Base-by-base conservation (phyloP, 2,797 vertebrate genomes). In the Brachymystax lenok region DNA sequence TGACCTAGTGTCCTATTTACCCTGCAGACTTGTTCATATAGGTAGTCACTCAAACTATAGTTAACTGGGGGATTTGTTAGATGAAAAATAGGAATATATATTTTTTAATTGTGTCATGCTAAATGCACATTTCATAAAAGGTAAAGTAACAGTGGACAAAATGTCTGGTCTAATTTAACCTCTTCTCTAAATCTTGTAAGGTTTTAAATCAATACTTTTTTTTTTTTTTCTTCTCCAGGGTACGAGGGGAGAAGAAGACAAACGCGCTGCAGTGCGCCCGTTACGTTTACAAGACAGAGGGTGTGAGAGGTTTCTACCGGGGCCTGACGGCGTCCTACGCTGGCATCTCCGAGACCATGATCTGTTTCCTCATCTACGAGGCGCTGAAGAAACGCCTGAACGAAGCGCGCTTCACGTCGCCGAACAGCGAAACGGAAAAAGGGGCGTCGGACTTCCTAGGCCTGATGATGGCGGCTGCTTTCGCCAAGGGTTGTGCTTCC, bases 341-440 rank as follows among this genome's bases (percentile, higher is more conserved):
- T 0, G 98, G 98, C 2, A 99, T 99, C 90, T 98, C 98, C 0
- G 98, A 99, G 89, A 99, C 98, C 3, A 96, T 99, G 88, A 99
- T 99, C 93, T 99, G 98, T 91, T 99, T 99, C 86, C 96, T 98
- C 81, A 98, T 99, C 91, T 99, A 99, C 4, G 98, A 99, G 90
- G 95, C 96, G 0, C 90, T 99, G 77, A 99, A 99, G 92, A 98
- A 98, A 77, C 89, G 93, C 35, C 83, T 98, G 27, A 92, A 94
- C 0, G 88, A 95, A 71, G 86, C 87, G 59, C 93, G 93, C 0
- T 88, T 95, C 21, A 71, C 90, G 13, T 91, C 95, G 2, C 86
- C 94, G 1, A 77, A 92, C 3, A 88, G 85, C 0, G 89, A 91
- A 66, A 86, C 91, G 0, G 94, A 96, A 82, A 96, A 95, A 79